These are phyloP conservation scores for Parazoanthus darwini DNA, from an alignment of 92 coral and sea anemone species.

Conservation along the genomic window DNA sequence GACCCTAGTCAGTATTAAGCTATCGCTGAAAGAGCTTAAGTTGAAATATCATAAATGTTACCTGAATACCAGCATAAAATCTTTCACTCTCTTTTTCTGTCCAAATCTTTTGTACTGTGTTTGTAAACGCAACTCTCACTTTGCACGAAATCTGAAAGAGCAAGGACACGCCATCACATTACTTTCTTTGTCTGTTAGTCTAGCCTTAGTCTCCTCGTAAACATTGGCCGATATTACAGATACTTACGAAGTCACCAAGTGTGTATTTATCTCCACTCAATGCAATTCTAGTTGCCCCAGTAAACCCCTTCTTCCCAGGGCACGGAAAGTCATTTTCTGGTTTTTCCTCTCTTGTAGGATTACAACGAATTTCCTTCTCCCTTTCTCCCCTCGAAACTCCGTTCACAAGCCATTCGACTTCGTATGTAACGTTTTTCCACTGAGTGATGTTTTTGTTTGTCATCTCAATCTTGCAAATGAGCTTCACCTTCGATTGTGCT, in stretches of 20 bases:
- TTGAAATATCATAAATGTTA: not conserved
- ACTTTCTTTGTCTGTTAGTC: too few relatives aligned
- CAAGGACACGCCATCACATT: not conserved
- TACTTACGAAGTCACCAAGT: slow-evolving; percentile 35
- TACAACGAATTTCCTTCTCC: not conserved
- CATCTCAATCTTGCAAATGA: slow-evolving; percentile 33
- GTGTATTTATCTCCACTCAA: not conserved
- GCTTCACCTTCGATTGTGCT: not conserved
- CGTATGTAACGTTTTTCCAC: slow-evolving; percentile 34
- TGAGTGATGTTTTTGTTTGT: not conserved
- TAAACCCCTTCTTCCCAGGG: slow-evolving; percentile 29
- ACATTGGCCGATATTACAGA: not conserved
- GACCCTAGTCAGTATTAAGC: too few relatives aligned
- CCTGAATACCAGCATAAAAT: slow-evolving; percentile 31
- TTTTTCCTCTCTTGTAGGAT: not conserved
- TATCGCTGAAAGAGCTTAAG: not conserved
- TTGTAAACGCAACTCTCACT: slow-evolving; percentile 22
- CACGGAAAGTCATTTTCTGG: slow-evolving; percentile 21
- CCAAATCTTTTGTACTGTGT: slow-evolving; percentile 4
- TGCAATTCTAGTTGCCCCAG: not conserved
- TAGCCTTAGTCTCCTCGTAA: not conserved
- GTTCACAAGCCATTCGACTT: slow-evolving; percentile 27
- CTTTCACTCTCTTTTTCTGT: slow-evolving; percentile 32
- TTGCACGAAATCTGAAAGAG: slow-evolving; percentile 25
- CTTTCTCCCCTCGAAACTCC: not conserved